These are phyloP conservation scores for Rhodeus uyekii DNA, from an alignment of 2,797 vertebrate species.

Conservation along the genomic window DNA sequence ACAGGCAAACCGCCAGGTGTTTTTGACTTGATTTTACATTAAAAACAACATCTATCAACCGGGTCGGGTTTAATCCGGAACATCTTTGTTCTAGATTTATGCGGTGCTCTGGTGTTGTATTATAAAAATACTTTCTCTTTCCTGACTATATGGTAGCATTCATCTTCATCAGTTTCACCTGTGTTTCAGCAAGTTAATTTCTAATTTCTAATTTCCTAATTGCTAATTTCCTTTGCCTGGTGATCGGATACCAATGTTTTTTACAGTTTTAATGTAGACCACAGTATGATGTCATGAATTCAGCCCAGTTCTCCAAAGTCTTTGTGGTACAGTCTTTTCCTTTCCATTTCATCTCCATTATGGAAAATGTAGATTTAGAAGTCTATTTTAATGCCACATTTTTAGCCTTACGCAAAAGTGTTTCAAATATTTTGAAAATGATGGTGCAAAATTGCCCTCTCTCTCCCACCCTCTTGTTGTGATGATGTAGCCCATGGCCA, in stretches of 20 bases:
- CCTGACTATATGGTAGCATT: conserved; percentile 1
- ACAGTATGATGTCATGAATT: conserved; percentile 1
- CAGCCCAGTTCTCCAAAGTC: not conserved
- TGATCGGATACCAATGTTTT: conserved; percentile 12
- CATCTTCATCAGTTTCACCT: conserved; percentile 2
- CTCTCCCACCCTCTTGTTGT: not conserved
- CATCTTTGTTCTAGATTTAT: conserved; percentile 21
- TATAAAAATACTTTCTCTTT: not conserved
- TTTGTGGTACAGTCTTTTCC: conserved; percentile 10
- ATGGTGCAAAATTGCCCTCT: not conserved
- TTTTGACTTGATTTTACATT: not conserved
- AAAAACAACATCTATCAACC: conserved; percentile 31
- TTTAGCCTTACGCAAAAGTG: not conserved
- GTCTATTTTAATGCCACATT: not conserved
- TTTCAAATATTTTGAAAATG: not conserved
- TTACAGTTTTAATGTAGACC: conserved; percentile 9
- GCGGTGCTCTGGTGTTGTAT: not conserved
- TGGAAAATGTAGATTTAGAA: not conserved
- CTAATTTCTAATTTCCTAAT: no score
- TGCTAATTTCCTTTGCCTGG: not conserved
- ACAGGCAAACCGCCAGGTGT: conserved; percentile 35
- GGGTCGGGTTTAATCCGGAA: not conserved
- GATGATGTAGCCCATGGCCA: conserved; percentile 3
- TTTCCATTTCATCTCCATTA: conserved; percentile 3
- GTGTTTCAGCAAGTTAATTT: not conserved